Evolutionary conservation across 2,113 vertebrate species (phyloP), one percentile per base, ranked within the genome.

Genomic region (Amphiprion percula): DNA sequence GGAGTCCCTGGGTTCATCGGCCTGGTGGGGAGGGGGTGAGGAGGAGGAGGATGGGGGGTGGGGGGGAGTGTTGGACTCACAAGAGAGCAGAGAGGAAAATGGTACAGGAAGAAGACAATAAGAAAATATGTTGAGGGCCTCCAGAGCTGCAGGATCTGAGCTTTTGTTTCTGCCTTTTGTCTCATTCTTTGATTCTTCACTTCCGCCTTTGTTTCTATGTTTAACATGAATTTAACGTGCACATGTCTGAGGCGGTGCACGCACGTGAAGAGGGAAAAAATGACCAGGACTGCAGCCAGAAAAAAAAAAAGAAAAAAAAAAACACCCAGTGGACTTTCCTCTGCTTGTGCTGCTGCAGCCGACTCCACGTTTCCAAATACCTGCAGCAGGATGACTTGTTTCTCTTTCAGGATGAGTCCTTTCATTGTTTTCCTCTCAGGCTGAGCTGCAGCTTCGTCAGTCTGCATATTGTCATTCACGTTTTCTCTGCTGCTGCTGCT

Each of bases 1-100:
- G 84, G 82, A 92, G 92, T 92, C 77, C 81, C 83, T 67, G 91
- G 79, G 91, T 94, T 93, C 92, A 92, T 68, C n/a, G 16, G 68
- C 37, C 83, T 19, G 15, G 64, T 2, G 21, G 65, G 79, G 78
- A 24, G 74, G 77, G 72, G 82, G 70, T 5, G 33, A 54, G 63
- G 58, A 12, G 44, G 26, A 10, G n/a, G 12, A 12, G 39, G 59
- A 2, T 8, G 24, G 15, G 11, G 28, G 37, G 58, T 53, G 0
- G 52, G 19, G 2, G 61, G 46, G 70, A 72, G 55, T 78, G 33
- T 37, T 37, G 33, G 33, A 37, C 33, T 37, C 55, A 66, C 44
- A 63, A 37, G 33, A 37, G 33, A 37, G 8, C 33, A 10, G 60
- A 28, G 65, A 68, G 71, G 77, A 77, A 76, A 85, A 74, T 21